Percentiles rank a stretch among this genome's conserved stretches.
phyloP scores from a whole-genome alignment of 2,113 vertebrate genomes.

The Pomatostomus ruficeps region DNA sequence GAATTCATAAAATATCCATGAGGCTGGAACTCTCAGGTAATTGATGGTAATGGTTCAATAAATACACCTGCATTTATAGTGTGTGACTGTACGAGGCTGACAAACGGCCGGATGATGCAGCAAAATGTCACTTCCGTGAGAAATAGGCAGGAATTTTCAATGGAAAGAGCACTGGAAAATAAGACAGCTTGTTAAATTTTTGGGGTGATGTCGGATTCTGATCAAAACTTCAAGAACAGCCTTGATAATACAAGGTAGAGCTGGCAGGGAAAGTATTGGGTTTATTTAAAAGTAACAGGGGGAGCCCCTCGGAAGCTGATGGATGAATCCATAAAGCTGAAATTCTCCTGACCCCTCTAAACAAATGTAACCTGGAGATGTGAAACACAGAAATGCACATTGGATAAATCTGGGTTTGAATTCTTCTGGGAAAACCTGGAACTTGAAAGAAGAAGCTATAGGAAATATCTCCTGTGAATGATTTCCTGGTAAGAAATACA shows the following conservation, averaged over 20 bases:
- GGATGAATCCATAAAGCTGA: background rate
- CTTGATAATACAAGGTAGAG: background rate
- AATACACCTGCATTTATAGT: background rate
- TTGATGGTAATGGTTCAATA: slow-evolving; percentile 37
- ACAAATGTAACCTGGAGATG: background rate
- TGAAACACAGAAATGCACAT: background rate
- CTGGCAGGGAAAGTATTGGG: background rate
- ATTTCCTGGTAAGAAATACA: background rate
- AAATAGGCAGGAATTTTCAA: background rate
- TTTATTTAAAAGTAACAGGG: background rate
- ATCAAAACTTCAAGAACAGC: background rate
- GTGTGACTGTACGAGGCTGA: background rate
- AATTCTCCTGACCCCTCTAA: background rate
- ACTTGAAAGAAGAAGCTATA: background rate
- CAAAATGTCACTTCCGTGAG: background rate
- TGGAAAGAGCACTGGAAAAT: background rate
- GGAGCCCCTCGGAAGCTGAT: background rate
- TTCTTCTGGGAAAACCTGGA: background rate
- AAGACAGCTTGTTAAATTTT: background rate
- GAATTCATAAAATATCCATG: background rate
- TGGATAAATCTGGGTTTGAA: background rate
- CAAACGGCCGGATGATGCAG: background rate
- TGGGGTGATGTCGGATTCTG: background rate
- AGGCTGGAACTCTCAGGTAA: background rate
- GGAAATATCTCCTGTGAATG: background rate